A percentile compares a stretch with the other conserved stretches of the same genome.
Evolutionary conservation across 2,113 vertebrate species (phyloP).

Genomic region (Cyprinodon variegatus): DNA sequence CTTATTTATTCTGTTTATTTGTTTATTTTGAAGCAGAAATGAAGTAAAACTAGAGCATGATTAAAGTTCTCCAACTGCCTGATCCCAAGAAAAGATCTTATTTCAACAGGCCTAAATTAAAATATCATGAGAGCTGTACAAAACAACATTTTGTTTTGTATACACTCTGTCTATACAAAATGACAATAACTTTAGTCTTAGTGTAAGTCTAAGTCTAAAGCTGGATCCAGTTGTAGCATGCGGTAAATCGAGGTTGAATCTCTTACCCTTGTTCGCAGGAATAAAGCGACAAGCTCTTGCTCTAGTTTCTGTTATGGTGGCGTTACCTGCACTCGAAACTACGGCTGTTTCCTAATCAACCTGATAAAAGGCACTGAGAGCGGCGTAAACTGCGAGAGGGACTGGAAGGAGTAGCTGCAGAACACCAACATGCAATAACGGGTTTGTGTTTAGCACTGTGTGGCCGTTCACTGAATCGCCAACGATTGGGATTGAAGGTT

Average conservation of each 20-base stretch:
- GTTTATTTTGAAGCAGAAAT: constrained; percentile 10
- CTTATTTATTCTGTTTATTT: constrained; percentile 9
- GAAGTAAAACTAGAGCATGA: not conserved
- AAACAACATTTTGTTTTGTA: too few species aligned
- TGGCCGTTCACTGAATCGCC: constrained; percentile 68
- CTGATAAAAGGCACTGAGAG: constrained; percentile 84
- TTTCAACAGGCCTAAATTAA: constrained; percentile 8
- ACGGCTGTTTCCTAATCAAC: constrained; percentile 78
- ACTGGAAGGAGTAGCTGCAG: constrained; percentile 85
- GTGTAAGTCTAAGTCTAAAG: not conserved
- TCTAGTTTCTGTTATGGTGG: constrained; percentile 60
- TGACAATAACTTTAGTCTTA: too few species aligned
- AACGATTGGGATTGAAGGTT: constrained; percentile 58
- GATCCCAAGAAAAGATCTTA: not conserved
- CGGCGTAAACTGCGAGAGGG: constrained; percentile 84
- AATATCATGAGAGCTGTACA: too few species aligned
- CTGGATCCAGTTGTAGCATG: constrained; percentile 9
- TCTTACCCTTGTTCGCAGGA: constrained; percentile 54
- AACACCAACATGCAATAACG: constrained; percentile 79
- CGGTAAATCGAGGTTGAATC: constrained; percentile 9
- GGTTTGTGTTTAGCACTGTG: constrained; percentile 79
- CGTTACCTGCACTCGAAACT: constrained; percentile 89
- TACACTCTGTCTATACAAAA: too few species aligned
- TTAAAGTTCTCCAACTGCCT: not conserved
- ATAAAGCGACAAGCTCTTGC: constrained; percentile 19